These are phyloP conservation scores for Otus sunia DNA, from an alignment of 2,113 vertebrate species.

Conservation along the genomic window DNA sequence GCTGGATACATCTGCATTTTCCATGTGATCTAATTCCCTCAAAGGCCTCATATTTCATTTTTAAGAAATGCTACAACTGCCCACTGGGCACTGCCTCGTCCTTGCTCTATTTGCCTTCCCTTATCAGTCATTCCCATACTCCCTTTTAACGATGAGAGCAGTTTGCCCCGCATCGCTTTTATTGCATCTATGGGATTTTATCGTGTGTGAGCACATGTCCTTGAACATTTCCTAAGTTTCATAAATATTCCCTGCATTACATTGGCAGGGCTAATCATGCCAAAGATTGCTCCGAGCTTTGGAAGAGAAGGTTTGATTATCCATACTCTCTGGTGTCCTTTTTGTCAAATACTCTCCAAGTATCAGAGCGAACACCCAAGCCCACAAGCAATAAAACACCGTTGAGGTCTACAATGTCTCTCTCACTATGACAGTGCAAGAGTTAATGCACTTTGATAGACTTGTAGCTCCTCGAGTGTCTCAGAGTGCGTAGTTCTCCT, in stretches of 20 bases:
- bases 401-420: background rate
- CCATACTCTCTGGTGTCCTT: accelerated
- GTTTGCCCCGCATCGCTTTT: background rate
- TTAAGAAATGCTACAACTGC: background rate
- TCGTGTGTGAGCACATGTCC: background rate
- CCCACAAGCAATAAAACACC: background rate
- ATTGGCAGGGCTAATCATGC: background rate
- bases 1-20: background rate
- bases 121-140: background rate
- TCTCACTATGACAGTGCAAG: background rate
- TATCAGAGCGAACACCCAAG: background rate
- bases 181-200: background rate
- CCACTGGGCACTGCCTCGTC: background rate
- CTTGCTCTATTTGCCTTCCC: background rate
- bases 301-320: background rate
- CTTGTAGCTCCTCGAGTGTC: background rate
- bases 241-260: background rate
- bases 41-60: background rate
- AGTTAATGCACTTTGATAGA: background rate
- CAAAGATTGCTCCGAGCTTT: background rate
- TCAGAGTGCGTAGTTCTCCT: background rate
- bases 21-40: background rate
- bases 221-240: background rate
- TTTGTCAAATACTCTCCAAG: background rate
- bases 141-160: background rate